Percentiles rank a stretch among this genome's conserved stretches.
Evolutionary conservation across 1,140 invertebrate genomes (phyloP).

Genomic region (Sarcophaga peregrina): DNA sequence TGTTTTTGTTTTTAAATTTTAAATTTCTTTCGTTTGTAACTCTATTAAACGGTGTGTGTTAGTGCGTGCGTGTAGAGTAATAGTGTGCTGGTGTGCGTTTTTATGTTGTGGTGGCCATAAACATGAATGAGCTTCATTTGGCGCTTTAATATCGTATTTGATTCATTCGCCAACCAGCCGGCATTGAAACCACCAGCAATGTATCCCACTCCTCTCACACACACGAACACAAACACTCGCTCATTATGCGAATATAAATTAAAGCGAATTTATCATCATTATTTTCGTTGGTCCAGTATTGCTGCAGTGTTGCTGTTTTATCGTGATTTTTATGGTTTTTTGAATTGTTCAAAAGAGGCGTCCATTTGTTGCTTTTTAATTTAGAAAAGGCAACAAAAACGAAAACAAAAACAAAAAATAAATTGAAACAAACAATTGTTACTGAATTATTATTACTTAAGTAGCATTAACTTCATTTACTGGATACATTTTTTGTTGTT

Average conservation of each 20-base stretch:
- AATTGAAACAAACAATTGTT: neutral
- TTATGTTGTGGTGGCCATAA: neutral
- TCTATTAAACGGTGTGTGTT: neutral
- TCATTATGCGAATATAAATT: no score
- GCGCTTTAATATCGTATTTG: conserved; percentile 31
- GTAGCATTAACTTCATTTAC: neutral
- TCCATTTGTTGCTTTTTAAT: neutral
- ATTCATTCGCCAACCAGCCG: conserved; percentile 7
- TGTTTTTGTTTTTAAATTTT: neutral
- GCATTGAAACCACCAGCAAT: neutral
- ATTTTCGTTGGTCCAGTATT: no score
- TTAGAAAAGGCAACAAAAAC: neutral
- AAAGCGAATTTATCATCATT: no score
- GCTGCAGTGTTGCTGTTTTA: neutral
- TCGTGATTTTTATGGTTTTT: conserved; percentile 22
- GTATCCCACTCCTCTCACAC: no score
- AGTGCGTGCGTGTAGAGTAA: neutral
- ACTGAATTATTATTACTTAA: neutral
- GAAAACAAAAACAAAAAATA: no score
- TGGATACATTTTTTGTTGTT: neutral
- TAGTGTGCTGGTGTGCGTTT: neutral
- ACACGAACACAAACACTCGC: no score
- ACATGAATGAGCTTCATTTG: conserved; percentile 34
- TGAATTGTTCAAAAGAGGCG: conserved; percentile 5
- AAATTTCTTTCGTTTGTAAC: neutral